Percentiles rank a stretch among this genome's conserved stretches.
These are phyloP conservation scores for Thumatha senex DNA, from an alignment of 2,888 invertebrate genomes.

Conservation along the genomic window DNA sequence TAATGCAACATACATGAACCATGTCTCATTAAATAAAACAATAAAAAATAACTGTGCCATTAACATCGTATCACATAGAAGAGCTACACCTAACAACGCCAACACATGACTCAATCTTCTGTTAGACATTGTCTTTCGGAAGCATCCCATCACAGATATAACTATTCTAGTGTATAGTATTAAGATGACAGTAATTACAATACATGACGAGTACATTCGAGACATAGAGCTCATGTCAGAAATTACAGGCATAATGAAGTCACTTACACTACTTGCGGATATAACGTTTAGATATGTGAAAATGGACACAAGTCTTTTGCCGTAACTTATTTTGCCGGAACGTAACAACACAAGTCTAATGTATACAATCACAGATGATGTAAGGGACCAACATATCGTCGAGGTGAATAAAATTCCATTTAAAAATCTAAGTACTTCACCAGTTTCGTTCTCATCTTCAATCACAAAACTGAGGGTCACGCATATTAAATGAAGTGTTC, in stretches of 20 bases:
- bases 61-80: neutral
- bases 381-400: constrained; percentile 22
- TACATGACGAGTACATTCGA: neutral
- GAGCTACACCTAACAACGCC: constrained; percentile 2
- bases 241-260: neutral
- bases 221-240: neutral
- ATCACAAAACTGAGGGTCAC: neutral
- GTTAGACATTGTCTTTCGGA: constrained; percentile 1
- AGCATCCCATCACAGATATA: constrained; percentile 4
- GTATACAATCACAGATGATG: neutral
- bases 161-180: neutral
- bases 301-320: neutral
- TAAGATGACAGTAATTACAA: constrained; percentile 2
- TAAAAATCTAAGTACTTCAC: neutral
- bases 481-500: constrained; percentile 2
- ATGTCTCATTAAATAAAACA: neutral
- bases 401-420: constrained; percentile 1
- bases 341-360: constrained; percentile 2
- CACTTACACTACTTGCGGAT: neutral
- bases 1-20: neutral
- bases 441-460: neutral
- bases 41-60: neutral
- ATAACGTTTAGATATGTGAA: neutral
- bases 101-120: neutral
- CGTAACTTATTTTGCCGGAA: constrained; percentile 1